phyloP scores from a whole-genome alignment of 2,888 invertebrate genomes.

The Meiosimyza platycephala region DNA sequence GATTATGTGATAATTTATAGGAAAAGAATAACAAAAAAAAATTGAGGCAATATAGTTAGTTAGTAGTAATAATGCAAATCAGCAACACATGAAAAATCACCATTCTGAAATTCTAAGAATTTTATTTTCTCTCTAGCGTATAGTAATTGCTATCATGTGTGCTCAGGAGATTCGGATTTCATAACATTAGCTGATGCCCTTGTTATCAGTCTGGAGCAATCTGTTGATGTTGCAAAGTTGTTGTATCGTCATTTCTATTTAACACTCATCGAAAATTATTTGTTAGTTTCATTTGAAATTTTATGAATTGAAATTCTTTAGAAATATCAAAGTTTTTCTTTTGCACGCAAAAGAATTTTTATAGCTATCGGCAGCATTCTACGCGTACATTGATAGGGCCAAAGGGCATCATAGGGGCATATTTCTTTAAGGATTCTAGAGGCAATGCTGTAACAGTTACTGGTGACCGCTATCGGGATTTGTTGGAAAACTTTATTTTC shows the following conservation, averaged over 20 bases:
- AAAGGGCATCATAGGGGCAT: no score
- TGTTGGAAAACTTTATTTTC: no score
- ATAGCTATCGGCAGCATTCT: no score
- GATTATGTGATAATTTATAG: slow-evolving; percentile 31
- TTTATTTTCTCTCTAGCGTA: neutral
- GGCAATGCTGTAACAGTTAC: no score
- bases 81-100: neutral
- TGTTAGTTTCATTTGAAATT: no score
- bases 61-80: neutral
- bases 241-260: no score
- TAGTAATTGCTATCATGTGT: neutral
- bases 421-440: no score
- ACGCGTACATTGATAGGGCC: no score
- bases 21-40: neutral
- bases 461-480: no score
- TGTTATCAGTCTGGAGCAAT: slow-evolving; percentile 27
- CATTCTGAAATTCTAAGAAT: neutral
- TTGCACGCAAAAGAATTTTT: slow-evolving; percentile 7
- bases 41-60: neutral
- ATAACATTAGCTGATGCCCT: slow-evolving; percentile 1
- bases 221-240: no score
- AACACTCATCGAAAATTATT: no score
- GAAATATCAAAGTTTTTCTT: neutral
- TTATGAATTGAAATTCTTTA: neutral
- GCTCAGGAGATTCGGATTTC: slow-evolving; percentile 2